Evolutionary conservation across 2,888 invertebrate species (phyloP).

Genomic region (Platerodrilus igneus): DNA sequence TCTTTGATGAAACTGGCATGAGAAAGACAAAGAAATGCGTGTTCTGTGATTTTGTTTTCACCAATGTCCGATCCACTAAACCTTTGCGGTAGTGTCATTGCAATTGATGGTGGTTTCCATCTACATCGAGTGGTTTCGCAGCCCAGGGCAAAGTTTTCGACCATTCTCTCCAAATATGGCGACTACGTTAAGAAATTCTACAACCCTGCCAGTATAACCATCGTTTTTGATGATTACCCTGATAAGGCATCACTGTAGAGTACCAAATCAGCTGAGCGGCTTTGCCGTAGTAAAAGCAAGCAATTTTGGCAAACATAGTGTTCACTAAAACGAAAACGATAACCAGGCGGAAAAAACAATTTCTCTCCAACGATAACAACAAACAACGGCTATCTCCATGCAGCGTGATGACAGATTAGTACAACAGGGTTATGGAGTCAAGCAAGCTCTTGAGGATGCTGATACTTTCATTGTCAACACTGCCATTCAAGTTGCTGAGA

Average conservation of each 20-base stretch:
- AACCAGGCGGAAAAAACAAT: background rate
- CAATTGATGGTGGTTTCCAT: background rate
- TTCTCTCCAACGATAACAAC: constrained; percentile 1
- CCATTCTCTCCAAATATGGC: background rate
- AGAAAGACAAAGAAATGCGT: background rate
- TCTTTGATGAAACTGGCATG: constrained; percentile 1
- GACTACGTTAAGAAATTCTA: background rate
- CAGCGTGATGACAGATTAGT: background rate
- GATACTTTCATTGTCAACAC: constrained; percentile 6
- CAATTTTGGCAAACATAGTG: no score
- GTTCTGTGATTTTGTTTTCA: background rate
- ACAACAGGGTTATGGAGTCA: background rate
- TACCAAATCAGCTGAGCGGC: no score
- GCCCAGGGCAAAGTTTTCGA: background rate
- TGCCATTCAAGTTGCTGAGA: no score
- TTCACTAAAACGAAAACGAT: background rate
- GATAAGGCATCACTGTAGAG: no score
- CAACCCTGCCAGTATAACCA: no score
- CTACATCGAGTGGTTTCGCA: background rate
- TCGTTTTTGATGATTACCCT: no score
- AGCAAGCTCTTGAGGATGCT: no score
- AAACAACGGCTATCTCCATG: background rate
- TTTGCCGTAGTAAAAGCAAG: no score
- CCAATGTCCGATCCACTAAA: background rate
- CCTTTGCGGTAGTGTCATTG: background rate